Evolutionary conservation across 1,140 invertebrate species (phyloP).

Genomic region (Drosophila obscura): DNA sequence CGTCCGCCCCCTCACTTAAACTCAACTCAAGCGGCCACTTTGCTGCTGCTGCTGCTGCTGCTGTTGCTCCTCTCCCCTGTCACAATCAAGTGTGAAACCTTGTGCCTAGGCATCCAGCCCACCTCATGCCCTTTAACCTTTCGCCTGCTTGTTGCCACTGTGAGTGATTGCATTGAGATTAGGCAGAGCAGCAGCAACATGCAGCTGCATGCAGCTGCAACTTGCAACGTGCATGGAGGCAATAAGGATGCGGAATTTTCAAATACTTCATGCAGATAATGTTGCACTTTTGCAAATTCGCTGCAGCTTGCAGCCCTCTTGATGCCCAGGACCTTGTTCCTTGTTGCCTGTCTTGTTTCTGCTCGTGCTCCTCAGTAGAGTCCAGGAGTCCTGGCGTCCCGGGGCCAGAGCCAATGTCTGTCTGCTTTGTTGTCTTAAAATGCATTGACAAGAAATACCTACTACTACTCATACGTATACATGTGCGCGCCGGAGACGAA

Average conservation of each 20-base stretch:
- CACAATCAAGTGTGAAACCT: constrained; percentile 36
- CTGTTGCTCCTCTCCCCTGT: constrained; percentile 21
- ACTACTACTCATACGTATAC: background rate
- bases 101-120: constrained; percentile 23
- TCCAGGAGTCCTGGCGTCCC: constrained; percentile 14
- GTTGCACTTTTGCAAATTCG: constrained; percentile 75
- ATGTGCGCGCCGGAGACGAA: background rate
- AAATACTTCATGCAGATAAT: constrained; percentile 71
- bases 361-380: background rate
- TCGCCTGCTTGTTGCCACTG: constrained; percentile 45
- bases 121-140: constrained; percentile 16
- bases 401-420: constrained; percentile 15
- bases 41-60: constrained; percentile 42
- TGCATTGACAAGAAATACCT: constrained; percentile 54
- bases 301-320: constrained; percentile 31
- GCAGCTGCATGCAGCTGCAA: constrained; percentile 14
- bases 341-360: constrained; percentile 19
- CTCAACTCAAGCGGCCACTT: constrained; percentile 70
- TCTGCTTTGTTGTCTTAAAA: constrained; percentile 63
- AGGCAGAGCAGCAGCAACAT: constrained; percentile 51
- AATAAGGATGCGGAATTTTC: constrained; percentile 28
- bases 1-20: constrained; percentile 69
- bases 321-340: constrained; percentile 4
- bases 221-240: constrained; percentile 13
- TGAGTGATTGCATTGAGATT: constrained; percentile 81